A percentile compares a stretch with the other conserved stretches of the same genome.
These are phyloP conservation scores for Caenorhabditis sp. DNA, from an alignment of 2,888 invertebrate species.

Conservation along the genomic window DNA sequence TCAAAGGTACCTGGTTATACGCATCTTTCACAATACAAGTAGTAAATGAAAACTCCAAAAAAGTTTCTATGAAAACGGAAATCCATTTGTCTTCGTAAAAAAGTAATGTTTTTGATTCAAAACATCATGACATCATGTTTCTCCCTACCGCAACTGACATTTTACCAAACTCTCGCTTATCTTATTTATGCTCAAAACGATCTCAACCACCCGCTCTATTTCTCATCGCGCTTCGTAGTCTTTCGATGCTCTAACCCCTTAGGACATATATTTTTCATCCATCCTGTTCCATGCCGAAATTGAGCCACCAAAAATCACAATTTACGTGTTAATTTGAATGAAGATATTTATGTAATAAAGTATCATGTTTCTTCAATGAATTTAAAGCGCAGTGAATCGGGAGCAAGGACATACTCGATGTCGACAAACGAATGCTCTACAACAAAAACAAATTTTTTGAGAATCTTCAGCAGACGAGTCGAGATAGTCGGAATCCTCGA, in stretches of 20 bases:
- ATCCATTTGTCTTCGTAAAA: no score
- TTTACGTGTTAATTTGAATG: slow-evolving; percentile 4
- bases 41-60: no score
- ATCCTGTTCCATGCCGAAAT: background rate
- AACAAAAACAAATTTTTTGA: slow-evolving; percentile 54
- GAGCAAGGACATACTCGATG: slow-evolving; percentile 59
- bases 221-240: background rate
- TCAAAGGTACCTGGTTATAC: no score
- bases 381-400: slow-evolving; percentile 41
- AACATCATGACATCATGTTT: no score
- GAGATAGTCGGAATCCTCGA: background rate
- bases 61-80: no score
- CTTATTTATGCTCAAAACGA: background rate
- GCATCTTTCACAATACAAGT: no score
- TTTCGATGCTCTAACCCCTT: background rate
- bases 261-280: background rate
- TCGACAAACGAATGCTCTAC: slow-evolving; percentile 54
- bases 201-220: background rate
- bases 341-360: slow-evolving; percentile 6
- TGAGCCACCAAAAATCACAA: slow-evolving; percentile 7
- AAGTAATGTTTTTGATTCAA: no score
- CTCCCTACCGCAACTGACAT: background rate
- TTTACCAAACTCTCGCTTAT: background rate
- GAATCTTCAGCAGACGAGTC: slow-evolving; percentile 20
- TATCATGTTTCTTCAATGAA: no score